phyloP scores from a whole-genome alignment of 1,140 invertebrate genomes.

The Zophobas morio region DNA sequence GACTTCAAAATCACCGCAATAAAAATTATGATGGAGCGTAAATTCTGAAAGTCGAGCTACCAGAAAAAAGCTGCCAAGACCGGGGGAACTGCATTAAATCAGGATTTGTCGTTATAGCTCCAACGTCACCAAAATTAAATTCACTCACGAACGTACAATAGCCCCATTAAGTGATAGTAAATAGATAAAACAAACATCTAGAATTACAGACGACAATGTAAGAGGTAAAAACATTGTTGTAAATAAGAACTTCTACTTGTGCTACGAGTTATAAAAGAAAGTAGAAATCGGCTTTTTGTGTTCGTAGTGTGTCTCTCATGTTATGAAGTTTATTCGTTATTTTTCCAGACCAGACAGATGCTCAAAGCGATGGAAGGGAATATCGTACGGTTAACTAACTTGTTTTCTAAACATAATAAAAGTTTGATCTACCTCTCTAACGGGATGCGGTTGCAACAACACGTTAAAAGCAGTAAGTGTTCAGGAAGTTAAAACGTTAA shows the following conservation, averaged over 20 bases:
- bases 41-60: background rate
- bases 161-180: constrained; percentile 20
- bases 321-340: too few species aligned
- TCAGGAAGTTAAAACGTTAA: too few species aligned
- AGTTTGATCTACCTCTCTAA: too few species aligned
- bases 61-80: constrained; percentile 15
- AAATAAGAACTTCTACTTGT: background rate
- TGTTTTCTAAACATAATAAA: too few species aligned
- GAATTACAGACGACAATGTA: background rate
- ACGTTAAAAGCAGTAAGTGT: too few species aligned
- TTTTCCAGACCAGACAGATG: too few species aligned
- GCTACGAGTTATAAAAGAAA: too few species aligned
- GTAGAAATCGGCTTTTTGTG: too few species aligned
- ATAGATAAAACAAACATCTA: constrained; percentile 22
- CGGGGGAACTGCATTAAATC: constrained; percentile 21
- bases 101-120: constrained; percentile 9
- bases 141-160: constrained; percentile 10
- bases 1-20: constrained; percentile 4
- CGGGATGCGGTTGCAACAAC: too few species aligned
- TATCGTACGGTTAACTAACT: too few species aligned
- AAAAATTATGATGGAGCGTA: constrained; percentile 13
- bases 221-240: background rate
- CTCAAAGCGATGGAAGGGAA: too few species aligned
- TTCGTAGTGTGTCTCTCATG: too few species aligned
- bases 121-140: background rate